phyloP scores from a whole-genome alignment of 1,140 invertebrate species.

The Eufriesea mexicana region DNA sequence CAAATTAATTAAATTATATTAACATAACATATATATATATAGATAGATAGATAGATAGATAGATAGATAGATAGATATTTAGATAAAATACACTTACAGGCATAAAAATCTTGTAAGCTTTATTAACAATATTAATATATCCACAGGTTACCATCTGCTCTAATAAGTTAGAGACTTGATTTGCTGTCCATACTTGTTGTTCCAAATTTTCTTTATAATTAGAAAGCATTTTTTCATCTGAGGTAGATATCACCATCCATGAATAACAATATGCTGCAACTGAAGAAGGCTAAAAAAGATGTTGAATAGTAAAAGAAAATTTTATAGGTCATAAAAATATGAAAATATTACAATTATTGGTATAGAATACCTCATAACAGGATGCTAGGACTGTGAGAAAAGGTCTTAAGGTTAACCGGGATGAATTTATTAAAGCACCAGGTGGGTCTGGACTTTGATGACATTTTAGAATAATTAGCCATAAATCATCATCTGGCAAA shows the following conservation, averaged over 20 bases:
- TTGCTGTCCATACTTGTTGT: constrained; percentile 74
- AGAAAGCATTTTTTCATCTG: constrained; percentile 75
- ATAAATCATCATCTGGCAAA: constrained; percentile 81
- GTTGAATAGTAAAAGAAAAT: constrained; percentile 11
- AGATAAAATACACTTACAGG: constrained; percentile 81
- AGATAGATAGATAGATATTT: too few relatives aligned
- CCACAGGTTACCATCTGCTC: constrained; percentile 81
- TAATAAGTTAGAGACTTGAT: constrained; percentile 82
- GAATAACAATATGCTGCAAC: constrained; percentile 85
- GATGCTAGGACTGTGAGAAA: constrained; percentile 85
- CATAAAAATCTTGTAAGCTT: constrained; percentile 86
- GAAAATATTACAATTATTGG: not conserved
- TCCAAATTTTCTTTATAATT: constrained; percentile 78
- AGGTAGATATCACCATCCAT: constrained; percentile 83
- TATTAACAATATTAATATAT: constrained; percentile 83
- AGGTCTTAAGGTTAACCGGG: constrained; percentile 83
- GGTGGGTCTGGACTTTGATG: constrained; percentile 87
- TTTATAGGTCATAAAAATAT: not conserved
- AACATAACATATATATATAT: constrained; percentile 49
- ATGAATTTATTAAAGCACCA: constrained; percentile 84
- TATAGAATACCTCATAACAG: constrained; percentile 84
- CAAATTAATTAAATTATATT: constrained; percentile 29
- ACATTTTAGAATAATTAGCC: constrained; percentile 85
- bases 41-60: too few relatives aligned
- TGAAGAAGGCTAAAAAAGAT: constrained; percentile 84